Evolutionary conservation across 2,888 invertebrate genomes (phyloP).

Genomic region (Arge pagana): DNA sequence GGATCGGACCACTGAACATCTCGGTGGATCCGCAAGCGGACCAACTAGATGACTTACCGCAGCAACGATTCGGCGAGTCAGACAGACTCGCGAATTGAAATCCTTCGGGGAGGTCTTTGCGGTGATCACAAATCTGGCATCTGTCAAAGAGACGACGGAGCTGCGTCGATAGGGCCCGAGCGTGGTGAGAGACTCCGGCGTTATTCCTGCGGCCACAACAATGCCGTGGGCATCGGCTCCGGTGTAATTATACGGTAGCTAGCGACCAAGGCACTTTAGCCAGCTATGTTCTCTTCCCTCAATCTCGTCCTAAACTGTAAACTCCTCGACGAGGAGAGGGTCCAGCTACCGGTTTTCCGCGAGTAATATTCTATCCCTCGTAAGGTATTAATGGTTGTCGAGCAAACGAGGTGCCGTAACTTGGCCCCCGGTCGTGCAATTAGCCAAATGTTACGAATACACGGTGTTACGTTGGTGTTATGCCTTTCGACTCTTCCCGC

Average conservation of each 20-base stretch:
- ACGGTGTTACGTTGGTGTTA: slow-evolving; percentile 22
- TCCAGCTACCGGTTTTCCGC: slow-evolving; percentile 55
- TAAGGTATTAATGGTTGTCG: slow-evolving; percentile 50
- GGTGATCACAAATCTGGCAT: no score
- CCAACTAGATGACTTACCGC: background rate
- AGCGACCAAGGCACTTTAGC: slow-evolving; percentile 34
- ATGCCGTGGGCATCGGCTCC: slow-evolving; percentile 13
- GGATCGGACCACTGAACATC: no score
- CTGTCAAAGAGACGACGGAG: background rate
- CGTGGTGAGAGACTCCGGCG: background rate
- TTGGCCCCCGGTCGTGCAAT: slow-evolving; percentile 39
- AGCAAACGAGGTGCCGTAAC: slow-evolving; percentile 50
- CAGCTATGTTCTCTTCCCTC: slow-evolving; percentile 33
- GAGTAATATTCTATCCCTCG: slow-evolving; percentile 52
- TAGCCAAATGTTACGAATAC: slow-evolving; percentile 39
- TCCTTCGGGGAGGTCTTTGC: no score
- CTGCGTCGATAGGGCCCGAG: background rate
- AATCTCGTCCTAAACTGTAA: slow-evolving; percentile 51
- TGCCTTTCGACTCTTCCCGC: slow-evolving; percentile 19
- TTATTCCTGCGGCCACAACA: slow-evolving; percentile 1
- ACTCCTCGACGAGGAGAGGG: slow-evolving; percentile 44
- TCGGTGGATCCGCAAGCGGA: no score
- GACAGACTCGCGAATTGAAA: no score
- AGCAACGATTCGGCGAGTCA: no score
- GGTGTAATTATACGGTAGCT: slow-evolving; percentile 58